These are phyloP conservation scores for Siniperca undulata DNA, from an alignment of 2,797 vertebrate species.

Conservation along the genomic window DNA sequence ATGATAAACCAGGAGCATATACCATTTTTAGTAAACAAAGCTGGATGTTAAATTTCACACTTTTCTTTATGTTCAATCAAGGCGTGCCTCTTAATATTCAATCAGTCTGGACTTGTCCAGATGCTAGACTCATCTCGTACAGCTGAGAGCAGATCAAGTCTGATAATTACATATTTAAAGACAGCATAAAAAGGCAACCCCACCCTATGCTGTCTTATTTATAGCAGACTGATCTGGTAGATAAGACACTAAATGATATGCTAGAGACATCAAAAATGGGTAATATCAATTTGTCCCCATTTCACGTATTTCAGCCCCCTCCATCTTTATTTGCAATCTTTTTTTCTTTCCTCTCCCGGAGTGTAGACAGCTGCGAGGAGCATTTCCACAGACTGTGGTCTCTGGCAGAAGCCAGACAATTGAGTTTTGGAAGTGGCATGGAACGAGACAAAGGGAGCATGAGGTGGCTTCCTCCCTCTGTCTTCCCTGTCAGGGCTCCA, in stretches of 20 bases:
- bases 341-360: constrained; percentile 45
- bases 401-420: constrained; percentile 72
- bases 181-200: constrained; percentile 19
- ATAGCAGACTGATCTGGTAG: constrained; percentile 34
- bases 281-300: constrained; percentile 36
- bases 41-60: constrained; percentile 70
- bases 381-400: constrained; percentile 69
- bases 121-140: constrained; percentile 33
- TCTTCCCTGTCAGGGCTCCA: constrained; percentile 59
- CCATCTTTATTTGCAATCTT: constrained; percentile 34
- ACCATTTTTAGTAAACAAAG: constrained; percentile 63
- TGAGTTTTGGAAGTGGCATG: constrained; percentile 78
- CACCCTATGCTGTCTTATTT: constrained; percentile 31
- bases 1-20: constrained; percentile 56
- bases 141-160: constrained; percentile 50
- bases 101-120: constrained; percentile 54
- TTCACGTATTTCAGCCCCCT: constrained; percentile 35
- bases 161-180: constrained; percentile 51
- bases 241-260: constrained; percentile 53
- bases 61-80: constrained; percentile 64
- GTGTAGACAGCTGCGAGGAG: constrained; percentile 61
- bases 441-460: constrained; percentile 72
- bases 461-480: constrained; percentile 63
- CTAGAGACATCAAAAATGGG: constrained; percentile 35
- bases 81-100: constrained; percentile 56